Percentiles rank a stretch among this genome's conserved stretches.
Evolutionary conservation across 2,113 vertebrate species (phyloP).

Genomic region (Paraplagusia blochii): DNA sequence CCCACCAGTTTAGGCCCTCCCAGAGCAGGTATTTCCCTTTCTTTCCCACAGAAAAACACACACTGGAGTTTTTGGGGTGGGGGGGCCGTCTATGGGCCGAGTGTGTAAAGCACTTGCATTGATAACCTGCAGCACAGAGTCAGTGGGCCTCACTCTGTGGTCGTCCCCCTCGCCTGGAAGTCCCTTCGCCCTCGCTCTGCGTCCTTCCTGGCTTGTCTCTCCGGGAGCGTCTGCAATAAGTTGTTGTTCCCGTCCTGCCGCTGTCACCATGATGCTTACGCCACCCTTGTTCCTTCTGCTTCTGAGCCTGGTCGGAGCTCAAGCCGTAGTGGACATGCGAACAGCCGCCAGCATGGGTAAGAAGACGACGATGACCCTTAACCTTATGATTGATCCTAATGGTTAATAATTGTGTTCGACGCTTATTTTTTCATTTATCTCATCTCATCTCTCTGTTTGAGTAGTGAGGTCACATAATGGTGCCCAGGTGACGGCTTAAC

Average conservation of each 20-base stretch:
- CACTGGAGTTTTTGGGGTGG: slow-evolving; percentile 20
- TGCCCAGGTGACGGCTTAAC: neutral
- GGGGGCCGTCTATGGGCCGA: slow-evolving; percentile 57
- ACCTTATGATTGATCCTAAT: slow-evolving; percentile 14
- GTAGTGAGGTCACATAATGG: neutral
- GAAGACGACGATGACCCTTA: slow-evolving; percentile 49
- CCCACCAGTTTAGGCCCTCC: slow-evolving; percentile 69
- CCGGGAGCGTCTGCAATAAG: slow-evolving; percentile 39
- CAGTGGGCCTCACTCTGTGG: slow-evolving; percentile 67
- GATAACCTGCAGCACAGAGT: slow-evolving; percentile 72
- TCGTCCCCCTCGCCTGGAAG: slow-evolving; percentile 53
- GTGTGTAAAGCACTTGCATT: slow-evolving; percentile 71
- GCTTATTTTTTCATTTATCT: neutral
- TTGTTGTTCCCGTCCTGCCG: slow-evolving; percentile 9
- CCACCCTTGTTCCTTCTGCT: slow-evolving; percentile 68
- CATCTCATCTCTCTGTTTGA: neutral
- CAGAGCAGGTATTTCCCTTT: slow-evolving; percentile 74
- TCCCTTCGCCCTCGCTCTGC: slow-evolving; percentile 40
- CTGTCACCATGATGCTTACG: slow-evolving; percentile 60
- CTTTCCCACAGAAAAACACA: slow-evolving; percentile 46
- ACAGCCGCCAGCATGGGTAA: slow-evolving; percentile 77
- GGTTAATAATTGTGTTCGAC: slow-evolving; percentile 1
- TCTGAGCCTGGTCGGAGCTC: slow-evolving; percentile 71
- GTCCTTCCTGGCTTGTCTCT: slow-evolving; percentile 53
- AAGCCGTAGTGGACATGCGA: slow-evolving; percentile 65